phyloP scores from a whole-genome alignment of 2,797 vertebrate species.

The Geotrypetes seraphini region DNA sequence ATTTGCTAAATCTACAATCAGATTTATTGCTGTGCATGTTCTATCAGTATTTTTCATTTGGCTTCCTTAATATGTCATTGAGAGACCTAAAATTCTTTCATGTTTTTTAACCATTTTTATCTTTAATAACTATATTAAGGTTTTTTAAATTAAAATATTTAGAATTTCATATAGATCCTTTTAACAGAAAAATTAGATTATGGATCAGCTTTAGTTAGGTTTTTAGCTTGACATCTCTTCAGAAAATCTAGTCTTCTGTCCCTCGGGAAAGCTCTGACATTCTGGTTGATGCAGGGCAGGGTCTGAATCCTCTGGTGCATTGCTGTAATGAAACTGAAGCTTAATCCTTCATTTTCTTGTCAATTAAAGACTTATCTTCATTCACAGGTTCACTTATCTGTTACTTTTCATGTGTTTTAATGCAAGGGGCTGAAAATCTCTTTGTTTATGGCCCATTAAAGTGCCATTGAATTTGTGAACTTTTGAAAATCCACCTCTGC shows the following conservation, averaged over 20 bases:
- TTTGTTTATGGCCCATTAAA: constrained; percentile 67
- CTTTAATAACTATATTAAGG: too few species aligned
- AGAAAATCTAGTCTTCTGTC: constrained; percentile 41
- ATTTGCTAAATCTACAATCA: too few species aligned
- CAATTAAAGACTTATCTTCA: constrained; percentile 67
- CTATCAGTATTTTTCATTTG: too few species aligned
- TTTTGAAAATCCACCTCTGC: constrained; percentile 66
- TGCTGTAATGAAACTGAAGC: constrained; percentile 54
- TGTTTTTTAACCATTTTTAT: too few species aligned
- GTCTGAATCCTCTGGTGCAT: constrained; percentile 55
- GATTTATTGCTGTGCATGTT: too few species aligned
- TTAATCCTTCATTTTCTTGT: constrained; percentile 67
- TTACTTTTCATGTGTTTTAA: constrained; percentile 61
- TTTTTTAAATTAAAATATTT: too few species aligned
- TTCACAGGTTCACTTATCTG: constrained; percentile 64
- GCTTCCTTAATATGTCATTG: too few species aligned
- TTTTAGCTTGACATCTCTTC: constrained; percentile 43
- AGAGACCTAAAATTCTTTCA: too few species aligned
- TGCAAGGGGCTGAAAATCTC: constrained; percentile 61
- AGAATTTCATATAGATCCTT: too few species aligned
- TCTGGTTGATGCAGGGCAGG: constrained; percentile 41
- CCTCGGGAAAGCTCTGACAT: constrained; percentile 46
- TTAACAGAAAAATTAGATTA: too few species aligned
- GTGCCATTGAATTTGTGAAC: constrained; percentile 64
- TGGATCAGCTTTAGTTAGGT: too few species aligned